Evolutionary conservation across 2,113 vertebrate species (phyloP).

Genomic region (Hemiscyllium ocellatum): DNA sequence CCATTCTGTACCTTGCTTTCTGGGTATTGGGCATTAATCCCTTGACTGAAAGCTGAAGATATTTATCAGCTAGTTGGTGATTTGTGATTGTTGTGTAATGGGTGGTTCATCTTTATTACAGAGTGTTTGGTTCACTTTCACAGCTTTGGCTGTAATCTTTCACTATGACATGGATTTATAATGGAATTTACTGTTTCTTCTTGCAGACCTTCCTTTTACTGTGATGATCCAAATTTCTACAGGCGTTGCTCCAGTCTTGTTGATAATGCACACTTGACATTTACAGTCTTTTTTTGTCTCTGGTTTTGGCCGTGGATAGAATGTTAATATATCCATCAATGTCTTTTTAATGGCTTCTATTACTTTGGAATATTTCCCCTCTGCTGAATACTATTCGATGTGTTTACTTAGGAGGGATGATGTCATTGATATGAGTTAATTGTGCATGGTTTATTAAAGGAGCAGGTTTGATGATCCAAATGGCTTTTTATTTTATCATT

Average conservation of each 20-base stretch:
- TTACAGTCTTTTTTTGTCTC: background rate
- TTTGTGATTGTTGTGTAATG: background rate
- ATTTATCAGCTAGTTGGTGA: background rate
- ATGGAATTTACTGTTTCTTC: background rate
- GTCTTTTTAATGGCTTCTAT: background rate
- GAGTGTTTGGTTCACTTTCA: background rate
- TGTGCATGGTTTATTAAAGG: background rate
- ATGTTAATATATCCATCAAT: background rate
- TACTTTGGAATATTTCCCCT: conserved; percentile 8
- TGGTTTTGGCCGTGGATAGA: background rate
- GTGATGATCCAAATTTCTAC: background rate
- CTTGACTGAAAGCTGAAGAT: background rate
- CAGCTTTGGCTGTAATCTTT: background rate
- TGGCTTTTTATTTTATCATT: background rate
- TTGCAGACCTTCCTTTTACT: background rate
- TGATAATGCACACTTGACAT: background rate
- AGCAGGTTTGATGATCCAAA: background rate
- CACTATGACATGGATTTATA: background rate
- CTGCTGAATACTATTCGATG: background rate
- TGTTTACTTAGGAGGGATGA: background rate
- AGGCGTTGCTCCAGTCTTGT: background rate
- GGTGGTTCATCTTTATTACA: background rate
- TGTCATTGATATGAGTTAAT: background rate
- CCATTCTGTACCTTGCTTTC: background rate
- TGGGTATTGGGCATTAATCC: background rate